Evolutionary conservation across 2,888 invertebrate species (phyloP), one percentile per base, ranked within the genome.

Genomic region (Cosmia trapezina): DNA sequence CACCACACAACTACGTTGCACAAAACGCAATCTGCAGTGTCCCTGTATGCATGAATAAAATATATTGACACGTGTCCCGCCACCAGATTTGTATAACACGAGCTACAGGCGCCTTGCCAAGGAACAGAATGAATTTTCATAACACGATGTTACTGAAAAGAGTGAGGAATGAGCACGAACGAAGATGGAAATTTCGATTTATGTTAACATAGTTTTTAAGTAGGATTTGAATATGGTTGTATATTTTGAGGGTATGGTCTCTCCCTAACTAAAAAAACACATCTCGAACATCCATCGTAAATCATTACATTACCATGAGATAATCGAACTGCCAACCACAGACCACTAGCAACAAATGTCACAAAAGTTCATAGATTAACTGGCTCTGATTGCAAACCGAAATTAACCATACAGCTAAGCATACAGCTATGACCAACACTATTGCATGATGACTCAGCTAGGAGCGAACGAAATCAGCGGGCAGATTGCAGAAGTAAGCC

Each of bases 21-120:
- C 80, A 81, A 83, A 88, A 87, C 86, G 87, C 91, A 90, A 89
- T 87, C 86, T 90, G 88, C 90, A 89, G 81, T 85, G 81, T 85
- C 86, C 84, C 76, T 73, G 79, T 85, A 82, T 83, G 84, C 87
- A 93, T 94, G 93, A 94, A 94, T 94, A 94, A 93, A 89, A 93
- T 91, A 94, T 93, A 87, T 83, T 80, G 87, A 83, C 91, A 91
- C 88, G 91, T 91, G 91, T 89, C 83, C 65, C 73, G 78, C 81
- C 83, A 53, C 88, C 83, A 86, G 83, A 88, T 88, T 86, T 84
- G 86, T 87, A 86, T 83, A 73, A 86, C 80, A 82, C 83, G 83
- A 76, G 56, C 72, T 66, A 70, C 75, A 80, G 80, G 71, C 67
- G 45, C 54, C 57, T 61, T 82, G 83, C 86, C 86, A 86, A 85